Percentiles rank a stretch among this genome's conserved stretches.
Conservation (phyloP, 2,797 vertebrate genomes). For the Molossus molossus region DNA sequence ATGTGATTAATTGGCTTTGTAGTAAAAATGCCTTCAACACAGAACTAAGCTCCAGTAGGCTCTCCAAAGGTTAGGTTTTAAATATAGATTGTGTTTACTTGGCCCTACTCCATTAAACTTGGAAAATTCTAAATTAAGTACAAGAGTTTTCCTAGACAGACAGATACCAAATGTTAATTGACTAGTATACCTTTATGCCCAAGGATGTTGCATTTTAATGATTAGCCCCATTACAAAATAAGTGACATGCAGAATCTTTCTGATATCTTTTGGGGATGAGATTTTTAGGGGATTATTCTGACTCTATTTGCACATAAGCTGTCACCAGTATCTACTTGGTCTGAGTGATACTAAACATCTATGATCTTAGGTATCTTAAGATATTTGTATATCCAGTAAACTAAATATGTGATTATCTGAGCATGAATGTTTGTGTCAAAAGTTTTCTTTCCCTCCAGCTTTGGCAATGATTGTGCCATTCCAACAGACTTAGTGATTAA, state of each 20-base stretch:
- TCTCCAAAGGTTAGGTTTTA: constrained; percentile 69
- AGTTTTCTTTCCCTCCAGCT: background rate
- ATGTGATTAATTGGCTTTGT: constrained; percentile 67
- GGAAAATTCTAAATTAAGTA: constrained; percentile 57
- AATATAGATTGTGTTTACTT: constrained; percentile 72
- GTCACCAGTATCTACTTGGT: background rate
- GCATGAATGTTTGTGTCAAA: background rate
- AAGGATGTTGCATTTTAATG: constrained; percentile 11
- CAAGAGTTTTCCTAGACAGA: constrained; percentile 59
- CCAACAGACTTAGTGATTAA: background rate
- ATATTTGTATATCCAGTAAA: background rate
- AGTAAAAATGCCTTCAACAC: constrained; percentile 67
- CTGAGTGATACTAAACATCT: background rate
- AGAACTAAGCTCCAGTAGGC: constrained; percentile 32
- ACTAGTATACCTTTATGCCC: background rate
- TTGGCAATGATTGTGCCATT: background rate
- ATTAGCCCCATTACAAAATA: background rate
- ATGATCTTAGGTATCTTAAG: background rate
- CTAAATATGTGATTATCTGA: background rate
- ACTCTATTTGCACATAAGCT: background rate
- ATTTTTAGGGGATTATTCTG: background rate
- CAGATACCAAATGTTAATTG: constrained; percentile 14
- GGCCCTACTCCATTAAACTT: constrained; percentile 61
- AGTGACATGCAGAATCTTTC: background rate
- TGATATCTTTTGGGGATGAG: background rate